Evolutionary conservation across 2,888 invertebrate species (phyloP), one percentile per base, ranked within the genome.

Genomic region (Drosophila cyrtoloma): DNA sequence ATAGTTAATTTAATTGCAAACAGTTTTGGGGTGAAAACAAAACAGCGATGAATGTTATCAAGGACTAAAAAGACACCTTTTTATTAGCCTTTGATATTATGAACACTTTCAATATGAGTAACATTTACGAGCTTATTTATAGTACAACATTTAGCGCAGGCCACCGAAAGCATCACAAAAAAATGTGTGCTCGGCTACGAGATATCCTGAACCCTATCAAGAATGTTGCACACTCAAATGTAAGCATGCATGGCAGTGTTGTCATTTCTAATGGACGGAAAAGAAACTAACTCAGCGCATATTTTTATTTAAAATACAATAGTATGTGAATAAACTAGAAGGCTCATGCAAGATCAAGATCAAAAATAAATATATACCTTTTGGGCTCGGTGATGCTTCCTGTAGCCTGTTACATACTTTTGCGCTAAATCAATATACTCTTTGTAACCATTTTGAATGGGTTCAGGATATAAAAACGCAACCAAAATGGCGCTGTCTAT

Each of bases 401-500:
- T 42, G n/a, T 2, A 5, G n/a, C 2, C 10, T n/a, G 9, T 26
- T 26, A 9, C 9, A 26, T 47, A 47, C 5, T 28, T 47, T 28
- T 26, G 22, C 28, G 6, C 51, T 12, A 12, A 51, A 16, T 26
- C 1, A 16, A 16, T n/a, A 5, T 39, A 33, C 9, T 16, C 55
- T 6, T 47, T 14, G 4, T 9, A 37, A 3, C 2, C 0, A 35
- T 10, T 19, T 26, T 50, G 1, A 16, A 16, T 14, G 26, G n/a
- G 10, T 60, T 57, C 39, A 71, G 67, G 71, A 71, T 71, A 75
- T 64, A 12, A 33, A 55, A 64, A 42, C 33, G 50, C 57, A 33
- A 58, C 50, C 35, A 63, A 60, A 28, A 69, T 42, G 52, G 37
- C 50, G 42, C n/a, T 30, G 57, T 63, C 47, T 66, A 51, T 63